These are phyloP conservation scores for Bombus vancouverensis DNA, from an alignment of 1,140 invertebrate species.

Conservation along the genomic window DNA sequence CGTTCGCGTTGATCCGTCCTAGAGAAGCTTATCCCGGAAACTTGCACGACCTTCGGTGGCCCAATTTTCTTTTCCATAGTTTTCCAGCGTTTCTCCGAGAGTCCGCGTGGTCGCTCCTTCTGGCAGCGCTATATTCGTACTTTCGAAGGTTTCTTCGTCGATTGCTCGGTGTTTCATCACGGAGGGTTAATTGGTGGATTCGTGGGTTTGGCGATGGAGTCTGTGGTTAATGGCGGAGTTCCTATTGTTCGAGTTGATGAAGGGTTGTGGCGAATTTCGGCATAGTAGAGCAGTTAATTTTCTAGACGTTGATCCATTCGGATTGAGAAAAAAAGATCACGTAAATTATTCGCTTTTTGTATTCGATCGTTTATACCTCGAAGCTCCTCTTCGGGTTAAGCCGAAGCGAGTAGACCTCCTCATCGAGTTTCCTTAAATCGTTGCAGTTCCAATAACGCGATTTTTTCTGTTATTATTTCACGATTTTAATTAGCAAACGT, in stretches of 20 bases:
- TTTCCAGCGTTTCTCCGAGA: fast-evolving
- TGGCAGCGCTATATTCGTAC: background rate
- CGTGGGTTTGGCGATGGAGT: background rate
- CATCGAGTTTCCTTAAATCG: no score
- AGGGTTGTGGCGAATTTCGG: background rate
- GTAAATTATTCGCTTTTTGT: background rate
- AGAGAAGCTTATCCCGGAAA: background rate
- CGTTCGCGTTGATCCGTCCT: no score
- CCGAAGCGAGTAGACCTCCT: no score
- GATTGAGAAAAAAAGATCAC: background rate
- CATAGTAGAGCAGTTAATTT: background rate
- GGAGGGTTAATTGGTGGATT: background rate
- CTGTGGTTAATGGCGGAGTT: background rate
- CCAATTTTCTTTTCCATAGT: background rate
- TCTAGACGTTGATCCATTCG: background rate
- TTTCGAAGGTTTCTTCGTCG: background rate
- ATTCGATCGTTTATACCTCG: background rate
- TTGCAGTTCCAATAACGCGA: no score
- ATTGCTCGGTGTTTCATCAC: background rate
- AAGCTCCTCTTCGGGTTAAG: no score
- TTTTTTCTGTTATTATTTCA: no score
- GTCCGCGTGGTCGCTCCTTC: no score
- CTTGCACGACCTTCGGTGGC: background rate
- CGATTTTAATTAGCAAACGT: no score
- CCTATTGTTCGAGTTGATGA: background rate